Base-by-base conservation (phyloP, 2,888 invertebrate genomes). In the Andrena haemorrhoa region DNA sequence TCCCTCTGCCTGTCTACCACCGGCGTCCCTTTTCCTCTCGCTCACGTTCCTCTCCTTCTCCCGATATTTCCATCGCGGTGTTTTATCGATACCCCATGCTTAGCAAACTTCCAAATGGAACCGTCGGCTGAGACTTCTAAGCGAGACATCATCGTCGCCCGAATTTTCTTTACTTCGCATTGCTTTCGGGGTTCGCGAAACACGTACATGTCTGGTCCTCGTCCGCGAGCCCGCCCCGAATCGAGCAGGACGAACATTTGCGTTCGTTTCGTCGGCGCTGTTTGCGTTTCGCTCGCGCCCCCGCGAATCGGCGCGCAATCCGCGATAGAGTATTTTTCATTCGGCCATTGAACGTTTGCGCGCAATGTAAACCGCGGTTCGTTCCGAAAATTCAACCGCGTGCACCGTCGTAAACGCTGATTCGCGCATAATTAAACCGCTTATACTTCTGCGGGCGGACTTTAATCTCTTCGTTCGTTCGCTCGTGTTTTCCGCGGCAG, bases 341-440 rank as follows among this genome's bases (percentile, higher is more conserved):
- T 26, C 41, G 47, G 12, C 2, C 61, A 8, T 68, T 16, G 56
- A 35, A 31, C 47, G 61, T 63, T 51, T 6, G 5, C 16, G 47
- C n/a, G 60, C 41, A 1, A 35, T 12, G 53, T n/a, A 31, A 41
- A 49, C 10, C n/a, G 31, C 20, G 1, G 26, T 23, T 20, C 6
- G 23, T n/a, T 4, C 61, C 29, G 26, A 10, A 2, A 53, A 63
- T 61, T 33, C 20, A 23, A 31, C 26, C 33, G 29, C 7, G n/a
- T 8, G 35, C 16, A 5, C 5, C 33, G 33, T 63, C 53, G 29
- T 41, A 56, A 63, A 53, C 53, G 53, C 23, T 53, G 29, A 70
- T 70, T 70, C 41, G 12, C 29, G 58, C 58, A 58, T 58, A 75
- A 78, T 78, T 68, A 78, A 75, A 31, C 29, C 47, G 12, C 16